phyloP scores from a whole-genome alignment of 2,113 vertebrate species.

The Sebastes schlegelii region DNA sequence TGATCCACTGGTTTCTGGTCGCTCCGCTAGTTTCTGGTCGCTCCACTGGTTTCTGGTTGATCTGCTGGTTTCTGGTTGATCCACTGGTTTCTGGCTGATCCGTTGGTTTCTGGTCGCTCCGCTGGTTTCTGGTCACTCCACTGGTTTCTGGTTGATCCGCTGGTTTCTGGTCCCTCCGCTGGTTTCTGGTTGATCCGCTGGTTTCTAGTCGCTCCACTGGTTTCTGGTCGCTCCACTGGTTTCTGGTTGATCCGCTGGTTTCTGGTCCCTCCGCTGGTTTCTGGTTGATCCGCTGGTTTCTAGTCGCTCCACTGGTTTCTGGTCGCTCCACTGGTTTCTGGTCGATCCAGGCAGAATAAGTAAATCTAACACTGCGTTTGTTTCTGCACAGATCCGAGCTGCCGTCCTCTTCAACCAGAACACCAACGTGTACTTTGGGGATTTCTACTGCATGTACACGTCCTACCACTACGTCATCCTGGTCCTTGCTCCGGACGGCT shows the following conservation, averaged over 20 bases:
- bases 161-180: too few relatives aligned
- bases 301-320: too few relatives aligned
- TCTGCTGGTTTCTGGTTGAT: not conserved
- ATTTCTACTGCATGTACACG: conserved; percentile 99
- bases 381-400: conserved; percentile 76
- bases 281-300: too few relatives aligned
- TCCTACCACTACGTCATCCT: conserved; percentile 97
- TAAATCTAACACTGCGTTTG: not conserved
- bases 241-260: too few relatives aligned
- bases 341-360: not conserved
- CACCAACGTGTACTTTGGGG: conserved; percentile 96
- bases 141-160: not conserved
- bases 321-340: too few relatives aligned
- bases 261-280: too few relatives aligned
- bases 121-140: not conserved
- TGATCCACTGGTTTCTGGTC: not conserved
- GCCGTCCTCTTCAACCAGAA: conserved; percentile 92
- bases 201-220: not conserved
- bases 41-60: not conserved
- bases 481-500: conserved; percentile 91
- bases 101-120: too few relatives aligned
- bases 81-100: too few relatives aligned
- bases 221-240: not conserved
- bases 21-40: not conserved
- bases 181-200: too few relatives aligned